These are phyloP conservation scores for Plecotus auritus DNA, from an alignment of 2,113 vertebrate species.

Conservation along the genomic window DNA sequence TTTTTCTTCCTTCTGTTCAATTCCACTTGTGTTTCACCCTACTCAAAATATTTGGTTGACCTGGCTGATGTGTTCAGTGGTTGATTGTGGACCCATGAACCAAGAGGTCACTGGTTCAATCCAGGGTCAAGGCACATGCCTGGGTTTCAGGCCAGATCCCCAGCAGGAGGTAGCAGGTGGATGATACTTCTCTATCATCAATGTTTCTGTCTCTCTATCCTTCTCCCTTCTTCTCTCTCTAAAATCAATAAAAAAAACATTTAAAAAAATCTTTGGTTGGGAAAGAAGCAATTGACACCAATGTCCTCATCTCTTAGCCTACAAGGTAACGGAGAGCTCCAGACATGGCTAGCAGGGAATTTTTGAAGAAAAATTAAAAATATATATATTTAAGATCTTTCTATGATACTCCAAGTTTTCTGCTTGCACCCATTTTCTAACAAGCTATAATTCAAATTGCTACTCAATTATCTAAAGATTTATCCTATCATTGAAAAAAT, in stretches of 20 bases:
- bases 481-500: background rate
- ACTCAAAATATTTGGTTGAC: background rate
- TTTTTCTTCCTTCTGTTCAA: background rate
- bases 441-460: background rate
- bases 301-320: too few relatives aligned
- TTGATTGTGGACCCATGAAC: too few relatives aligned
- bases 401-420: background rate
- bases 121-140: too few relatives aligned
- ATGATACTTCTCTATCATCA: too few relatives aligned
- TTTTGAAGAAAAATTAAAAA: background rate
- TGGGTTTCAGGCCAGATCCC: too few relatives aligned
- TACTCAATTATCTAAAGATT: background rate
- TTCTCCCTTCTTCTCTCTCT: too few relatives aligned
- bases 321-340: background rate
- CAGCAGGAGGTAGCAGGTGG: too few relatives aligned
- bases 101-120: too few relatives aligned
- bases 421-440: background rate
- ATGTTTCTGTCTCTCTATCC: too few relatives aligned
- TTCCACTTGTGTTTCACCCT: background rate
- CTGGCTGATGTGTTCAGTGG: too few relatives aligned
- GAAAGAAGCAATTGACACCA: background rate
- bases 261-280: background rate
- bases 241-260: too few relatives aligned
- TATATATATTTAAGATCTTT: background rate
- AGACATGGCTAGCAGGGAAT: background rate